Evolutionary conservation across 2,113 vertebrate genomes (phyloP), one percentile per base, ranked within the genome.

Genomic region (Acanthochromis polyacanthus): DNA sequence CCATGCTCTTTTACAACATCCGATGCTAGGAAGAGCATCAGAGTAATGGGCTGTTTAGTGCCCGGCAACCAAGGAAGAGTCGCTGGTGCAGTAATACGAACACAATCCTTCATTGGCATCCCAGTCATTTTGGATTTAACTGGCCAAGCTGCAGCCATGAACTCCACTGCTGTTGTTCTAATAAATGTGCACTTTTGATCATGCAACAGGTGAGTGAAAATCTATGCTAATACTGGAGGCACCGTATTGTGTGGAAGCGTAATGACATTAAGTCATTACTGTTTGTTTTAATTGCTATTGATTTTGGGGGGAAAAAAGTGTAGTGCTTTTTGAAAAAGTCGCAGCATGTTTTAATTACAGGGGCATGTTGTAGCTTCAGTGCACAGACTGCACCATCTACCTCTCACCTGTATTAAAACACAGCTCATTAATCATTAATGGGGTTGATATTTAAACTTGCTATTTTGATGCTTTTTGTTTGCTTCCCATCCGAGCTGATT

Each of bases 1-100:
- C 48, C 68, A 43, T 61, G 64, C 56, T 70, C n/a, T 63, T 85
- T 22, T 66, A 64, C 55, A 56, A 16, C 20, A 46, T 56, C 68
- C 59, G 40, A 8, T 32, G 25, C 40, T 43, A 10, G 48, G 17
- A 36, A 25, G 23, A 22, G 23, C 51, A 68, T 75, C 16, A 0
- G 7, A 61, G 50, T 46, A 40, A 53, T 15, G 60, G 17, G 9
- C 46, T 46, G 23, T 63, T 57, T 53, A 20, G 20, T 83, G 55
- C 70, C 63, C 23, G 66, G 28, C 52, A 55, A 57, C 45, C 30
- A 43, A 22, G 3, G 22, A 63, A 25, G n/a, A n/a, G 45, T 55
- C 22, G 20, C 23, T 51, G 15, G 53, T 69, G 57, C 23, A 75
- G 57, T 40, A 73, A 67, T 62, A 23, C 12, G 2, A 25, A 65